phyloP scores from a whole-genome alignment of 2,113 vertebrate species.

The Trochalopteron elliotii region DNA sequence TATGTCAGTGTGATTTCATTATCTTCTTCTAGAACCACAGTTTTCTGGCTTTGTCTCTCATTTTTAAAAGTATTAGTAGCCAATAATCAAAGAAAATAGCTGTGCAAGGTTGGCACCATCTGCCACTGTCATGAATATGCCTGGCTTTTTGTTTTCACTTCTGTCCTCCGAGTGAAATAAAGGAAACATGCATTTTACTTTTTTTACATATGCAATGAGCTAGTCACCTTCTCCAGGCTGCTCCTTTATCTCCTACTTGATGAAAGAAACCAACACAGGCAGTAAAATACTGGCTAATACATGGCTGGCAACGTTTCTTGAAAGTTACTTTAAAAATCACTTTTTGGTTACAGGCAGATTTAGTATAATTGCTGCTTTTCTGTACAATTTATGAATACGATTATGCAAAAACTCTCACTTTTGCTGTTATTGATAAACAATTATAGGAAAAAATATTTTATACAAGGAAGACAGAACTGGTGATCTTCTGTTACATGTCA shows the following conservation, averaged over 20 bases:
- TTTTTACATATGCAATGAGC: slow-evolving; percentile 34
- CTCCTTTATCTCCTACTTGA: neutral
- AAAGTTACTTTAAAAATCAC: neutral
- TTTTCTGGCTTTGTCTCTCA: slow-evolving; percentile 17
- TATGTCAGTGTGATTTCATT: neutral
- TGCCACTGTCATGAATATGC: slow-evolving; percentile 45
- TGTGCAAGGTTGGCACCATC: slow-evolving; percentile 31
- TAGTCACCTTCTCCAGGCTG: slow-evolving; percentile 22
- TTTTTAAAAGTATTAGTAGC: slow-evolving; percentile 44
- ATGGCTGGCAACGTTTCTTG: neutral
- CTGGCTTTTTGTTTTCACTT: slow-evolving; percentile 65
- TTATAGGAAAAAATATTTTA: neutral
- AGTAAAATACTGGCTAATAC: neutral
- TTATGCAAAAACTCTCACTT: neutral
- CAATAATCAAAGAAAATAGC: slow-evolving; percentile 43
- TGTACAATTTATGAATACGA: neutral
- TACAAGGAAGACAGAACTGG: slow-evolving; percentile 6
- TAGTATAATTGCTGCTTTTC: neutral
- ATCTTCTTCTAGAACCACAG: slow-evolving; percentile 2
- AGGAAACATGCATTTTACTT: slow-evolving; percentile 32
- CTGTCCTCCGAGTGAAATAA: slow-evolving; percentile 58
- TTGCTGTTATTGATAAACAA: slow-evolving; percentile 23
- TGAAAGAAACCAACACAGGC: neutral
- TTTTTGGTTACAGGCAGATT: neutral
- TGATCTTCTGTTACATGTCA: slow-evolving; percentile 42